phyloP scores from a whole-genome alignment of 2,888 invertebrate species.

The Vanessa cardui region DNA sequence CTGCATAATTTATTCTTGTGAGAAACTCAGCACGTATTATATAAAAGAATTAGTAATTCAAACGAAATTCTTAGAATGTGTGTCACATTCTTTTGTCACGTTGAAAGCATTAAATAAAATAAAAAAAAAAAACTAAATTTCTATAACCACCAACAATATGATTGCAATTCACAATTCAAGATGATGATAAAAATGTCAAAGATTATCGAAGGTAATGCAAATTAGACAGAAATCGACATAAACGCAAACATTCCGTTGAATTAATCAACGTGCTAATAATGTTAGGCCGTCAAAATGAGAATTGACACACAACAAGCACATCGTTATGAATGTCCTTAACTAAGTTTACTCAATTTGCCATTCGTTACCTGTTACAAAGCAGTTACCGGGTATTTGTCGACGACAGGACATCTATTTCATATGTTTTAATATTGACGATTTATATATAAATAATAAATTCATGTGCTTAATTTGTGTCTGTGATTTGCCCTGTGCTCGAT shows the following conservation, averaged over 20 bases:
- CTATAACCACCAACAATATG: no score
- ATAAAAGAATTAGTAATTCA: no score
- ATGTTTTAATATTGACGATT: not conserved
- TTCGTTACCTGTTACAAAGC: not conserved
- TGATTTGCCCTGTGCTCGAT: no score
- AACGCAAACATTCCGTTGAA: not conserved
- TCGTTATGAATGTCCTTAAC: not conserved
- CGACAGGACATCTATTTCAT: not conserved
- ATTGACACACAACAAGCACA: not conserved
- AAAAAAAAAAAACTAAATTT: no score
- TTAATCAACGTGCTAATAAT: conserved; percentile 4
- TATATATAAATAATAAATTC: not conserved
- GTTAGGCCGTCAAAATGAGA: not conserved
- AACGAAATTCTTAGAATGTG: no score
- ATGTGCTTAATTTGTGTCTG: not conserved
- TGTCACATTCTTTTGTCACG: no score
- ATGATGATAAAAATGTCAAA: no score
- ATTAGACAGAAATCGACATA: not conserved
- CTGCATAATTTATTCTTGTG: no score
- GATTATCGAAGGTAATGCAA: no score
- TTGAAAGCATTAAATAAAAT: no score
- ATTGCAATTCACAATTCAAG: no score
- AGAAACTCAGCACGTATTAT: no score
- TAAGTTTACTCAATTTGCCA: conserved; percentile 23
- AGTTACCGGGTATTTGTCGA: not conserved